Base-by-base conservation (phyloP, 2,888 invertebrate genomes). In the Phyllotreta striolata region DNA sequence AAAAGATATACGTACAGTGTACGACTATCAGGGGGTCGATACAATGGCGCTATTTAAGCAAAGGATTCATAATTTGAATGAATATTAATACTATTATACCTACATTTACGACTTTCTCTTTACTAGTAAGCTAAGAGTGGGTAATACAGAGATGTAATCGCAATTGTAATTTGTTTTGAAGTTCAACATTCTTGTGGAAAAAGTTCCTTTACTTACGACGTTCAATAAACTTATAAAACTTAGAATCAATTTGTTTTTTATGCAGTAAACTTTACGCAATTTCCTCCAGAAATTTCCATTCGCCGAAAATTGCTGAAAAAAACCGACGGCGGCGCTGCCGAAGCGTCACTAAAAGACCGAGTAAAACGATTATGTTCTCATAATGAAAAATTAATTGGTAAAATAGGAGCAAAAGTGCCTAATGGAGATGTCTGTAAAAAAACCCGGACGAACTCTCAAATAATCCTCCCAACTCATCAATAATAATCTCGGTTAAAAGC, bases 401-500 rank as follows among this genome's bases (percentile, higher is more conserved):
- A 57, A 70, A 68, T 63, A 63, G 61, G 55, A 67, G 58, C 47
- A 64, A 67, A 66, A 66, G 66, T 62, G 68, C 61, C 24, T 72
- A 72, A 72, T 72, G 72, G 71, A 68, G 63, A 66, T 52, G 62
- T 62, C 63, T 55, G 44, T 55, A 70, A 69, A 69, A 70, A 69
- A 68, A 63, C 24, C 59, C 62, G 64, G 34, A 51, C 59, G 68
- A 64, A 64, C 66, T 72, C 67, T 63, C 67, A 62, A 70, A 74
- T 75, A 73, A 74, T 72, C 73, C 73, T 64, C 70, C 70, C 49
- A 10, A 60, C 73, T 76, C 77, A 78, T 79, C 75, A 78, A 79
- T 79, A 78, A 78, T 79, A 76, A 77, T 76, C 73, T 57, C 39
- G 71, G 75, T 71, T 79, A 77, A 79, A 79, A 79, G 79, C 78